These are phyloP conservation scores for Liolophura sinensis DNA, from an alignment of 1,140 invertebrate genomes.

Conservation along the genomic window DNA sequence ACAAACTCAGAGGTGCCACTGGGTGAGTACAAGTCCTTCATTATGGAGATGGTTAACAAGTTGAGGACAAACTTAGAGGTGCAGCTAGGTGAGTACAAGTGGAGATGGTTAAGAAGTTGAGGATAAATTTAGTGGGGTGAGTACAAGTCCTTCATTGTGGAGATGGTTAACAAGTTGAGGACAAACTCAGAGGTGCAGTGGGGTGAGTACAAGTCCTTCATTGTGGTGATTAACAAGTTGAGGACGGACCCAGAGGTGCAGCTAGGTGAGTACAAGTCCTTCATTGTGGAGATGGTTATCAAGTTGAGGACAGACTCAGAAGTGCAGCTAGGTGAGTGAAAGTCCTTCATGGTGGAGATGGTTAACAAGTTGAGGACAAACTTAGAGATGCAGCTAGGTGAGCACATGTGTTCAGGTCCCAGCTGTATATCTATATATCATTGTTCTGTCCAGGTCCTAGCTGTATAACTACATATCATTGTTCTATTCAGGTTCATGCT, in stretches of 20 bases:
- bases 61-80: slow-evolving; percentile 3
- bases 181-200: slow-evolving; percentile 82
- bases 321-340: slow-evolving; percentile 56
- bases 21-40: too few species aligned
- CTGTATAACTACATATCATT: too few species aligned
- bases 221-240: not conserved
- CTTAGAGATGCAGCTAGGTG: slow-evolving; percentile 78
- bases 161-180: slow-evolving; percentile 77
- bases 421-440: not conserved
- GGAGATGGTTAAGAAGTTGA: not conserved
- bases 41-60: slow-evolving; percentile 40
- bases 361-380: slow-evolving; percentile 79
- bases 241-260: slow-evolving; percentile 4
- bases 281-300: not conserved
- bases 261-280: slow-evolving; percentile 3
- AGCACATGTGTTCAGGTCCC: slow-evolving; percentile 77
- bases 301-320: slow-evolving; percentile 2
- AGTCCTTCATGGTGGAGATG: slow-evolving; percentile 79
- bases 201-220: too few species aligned
- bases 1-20: slow-evolving; percentile 80
- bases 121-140: slow-evolving; percentile 2
- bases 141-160: slow-evolving; percentile 79
- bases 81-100: slow-evolving; percentile 2
- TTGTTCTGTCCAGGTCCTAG: too few species aligned
- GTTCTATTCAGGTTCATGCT: slow-evolving; percentile 70